Base-by-base conservation (phyloP, 2,113 vertebrate genomes). In the Tachysurus fulvidraco region DNA sequence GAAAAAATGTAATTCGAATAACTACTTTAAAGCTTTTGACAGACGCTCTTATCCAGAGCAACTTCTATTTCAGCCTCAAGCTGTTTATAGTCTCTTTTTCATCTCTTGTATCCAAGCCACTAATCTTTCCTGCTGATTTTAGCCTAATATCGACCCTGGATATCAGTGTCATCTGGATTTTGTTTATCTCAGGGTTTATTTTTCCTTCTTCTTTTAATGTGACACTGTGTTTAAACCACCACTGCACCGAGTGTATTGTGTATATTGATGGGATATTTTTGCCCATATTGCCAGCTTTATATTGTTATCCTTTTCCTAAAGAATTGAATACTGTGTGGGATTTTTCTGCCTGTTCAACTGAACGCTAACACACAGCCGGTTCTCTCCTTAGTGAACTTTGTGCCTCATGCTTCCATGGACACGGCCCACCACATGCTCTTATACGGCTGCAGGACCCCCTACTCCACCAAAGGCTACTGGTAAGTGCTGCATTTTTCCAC, bases 401-500 rank as follows among this genome's bases (percentile, higher is more conserved):
- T 96, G 76, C 98, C 98, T 90, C 96, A 94, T 87, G 98, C 97
- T 91, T 98, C 94, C 87, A 99, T 99, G 98, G 95, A 98, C 84
- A 99, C 97, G 23, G 96, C 97, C 83, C 98, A 99, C 90, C 98
- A 99, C 90, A 98, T 99, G 98, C 92, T 99, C 36, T 94, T 99
- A 62, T 99, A 97, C 59, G 97, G 98, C 93, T 99, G 98, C 92
- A 95, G 95, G 90, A 96, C 93, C 65, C 98, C 98, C 1, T 95
- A 94, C 12, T 97, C 97, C 87, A 94, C 94, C 41, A 95, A 95
- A 89, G 93, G 91, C 88, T 97, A 96, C 93, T 99, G 98, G 98
- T 99, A 96, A 96, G 86, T 88, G 30, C 9, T 6, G 12, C 2
- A 80, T 74, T 28, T 52, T 83, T 19, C 46, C 52, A 19, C 52